Evolutionary conservation across 2,797 vertebrate species (phyloP), one percentile per base, ranked within the genome.

Genomic region (Phoeniculus purpureus): DNA sequence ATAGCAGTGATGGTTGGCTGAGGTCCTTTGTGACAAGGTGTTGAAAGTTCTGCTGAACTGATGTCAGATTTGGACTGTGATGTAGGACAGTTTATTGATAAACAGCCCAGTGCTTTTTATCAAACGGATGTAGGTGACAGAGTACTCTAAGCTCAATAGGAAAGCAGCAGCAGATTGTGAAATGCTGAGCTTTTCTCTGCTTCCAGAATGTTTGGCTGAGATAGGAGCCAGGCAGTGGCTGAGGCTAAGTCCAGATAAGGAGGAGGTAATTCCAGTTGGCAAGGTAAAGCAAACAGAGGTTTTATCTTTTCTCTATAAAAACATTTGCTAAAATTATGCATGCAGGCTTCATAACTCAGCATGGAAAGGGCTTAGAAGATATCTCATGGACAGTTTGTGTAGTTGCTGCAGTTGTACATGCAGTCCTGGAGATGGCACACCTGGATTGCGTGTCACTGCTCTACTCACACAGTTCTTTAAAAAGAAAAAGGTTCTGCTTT

Each of bases 321-420:
- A 89, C 75, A 89, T 60, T 85, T 40, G 97, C 97, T 98, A 58
- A 98, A 98, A 96, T 94, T 97, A 97, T 12, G 98, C 97, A 84
- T 97, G 96, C 76, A 97, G 92, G 76, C 37, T 76, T 62, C 59
- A 70, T n/a, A 77, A 15, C 10, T 43, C 43, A 1, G 82, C 26
- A 1, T 7, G 59, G 90, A 82, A 55, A 75, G 43, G 51, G 82
- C 73, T 85, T n/a, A 64, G 68, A 21, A 72, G 37, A 11, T 15
- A 48, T 8, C 22, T 84, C 47, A 7, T 25, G 48, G 55, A 7
- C 59, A 13, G 10, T 52, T 2, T 64, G 29, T 55, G 79, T 48
- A 74, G 58, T 66, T 75, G 29, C 47, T 93, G 93, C 92, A 94
- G 11, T 95, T 79, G 52, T 85, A 1, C 0, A 23, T 50, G 31